phyloP scores from a whole-genome alignment of 2,888 invertebrate species.

The Melitaea athalia region DNA sequence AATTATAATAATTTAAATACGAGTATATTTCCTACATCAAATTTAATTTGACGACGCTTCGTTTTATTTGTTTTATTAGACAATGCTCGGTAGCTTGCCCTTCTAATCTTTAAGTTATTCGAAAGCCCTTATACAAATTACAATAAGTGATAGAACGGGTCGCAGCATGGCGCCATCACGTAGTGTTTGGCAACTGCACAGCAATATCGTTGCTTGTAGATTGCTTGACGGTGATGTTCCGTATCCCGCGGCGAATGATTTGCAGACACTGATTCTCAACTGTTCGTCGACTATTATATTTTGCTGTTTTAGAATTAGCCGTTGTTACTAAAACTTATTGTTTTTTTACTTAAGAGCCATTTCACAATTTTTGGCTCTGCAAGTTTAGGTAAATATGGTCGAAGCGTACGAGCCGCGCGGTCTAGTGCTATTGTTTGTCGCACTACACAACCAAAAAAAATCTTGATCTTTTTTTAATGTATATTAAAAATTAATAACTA shows the following conservation, averaged over 20 bases:
- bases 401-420: no score
- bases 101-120: slow-evolving; percentile 28
- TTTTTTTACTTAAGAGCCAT: no score
- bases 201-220: slow-evolving; percentile 27
- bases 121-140: slow-evolving; percentile 33
- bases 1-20: no score
- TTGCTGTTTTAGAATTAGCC: slow-evolving; percentile 15
- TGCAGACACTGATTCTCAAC: slow-evolving; percentile 19
- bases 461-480: no score
- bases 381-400: no score
- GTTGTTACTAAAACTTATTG: not conserved
- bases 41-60: no score
- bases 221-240: slow-evolving; percentile 29
- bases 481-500: no score
- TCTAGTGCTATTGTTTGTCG: no score
- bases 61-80: not conserved
- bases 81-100: slow-evolving; percentile 28
- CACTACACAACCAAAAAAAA: no score
- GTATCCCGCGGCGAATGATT: slow-evolving; percentile 31
- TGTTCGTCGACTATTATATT: slow-evolving; percentile 10
- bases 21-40: no score
- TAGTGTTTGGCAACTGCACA: slow-evolving; percentile 31
- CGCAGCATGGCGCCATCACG: slow-evolving; percentile 33
- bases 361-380: no score
- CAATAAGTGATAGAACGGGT: slow-evolving; percentile 26